Evolutionary conservation across 2,888 invertebrate species (phyloP).

Genomic region (Aphidius colemani): DNA sequence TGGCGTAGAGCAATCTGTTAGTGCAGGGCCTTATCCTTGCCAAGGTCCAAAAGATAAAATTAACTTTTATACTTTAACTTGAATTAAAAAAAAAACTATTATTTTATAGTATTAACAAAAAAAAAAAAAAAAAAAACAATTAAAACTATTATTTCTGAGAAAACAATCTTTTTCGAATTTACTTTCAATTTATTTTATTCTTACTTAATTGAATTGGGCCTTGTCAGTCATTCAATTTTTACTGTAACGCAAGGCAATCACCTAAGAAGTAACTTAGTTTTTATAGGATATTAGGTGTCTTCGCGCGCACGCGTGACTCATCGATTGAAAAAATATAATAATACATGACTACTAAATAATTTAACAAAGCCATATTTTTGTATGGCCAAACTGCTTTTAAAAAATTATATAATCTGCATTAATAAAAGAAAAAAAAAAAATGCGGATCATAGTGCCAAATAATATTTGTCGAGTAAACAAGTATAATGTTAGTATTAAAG

Average conservation of each 20-base stretch:
- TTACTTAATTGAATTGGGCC: conserved; percentile 17
- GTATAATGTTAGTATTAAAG: too few relatives aligned
- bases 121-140: neutral
- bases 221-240: conserved; percentile 47
- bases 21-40: conserved; percentile 60
- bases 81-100: too few relatives aligned
- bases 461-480: too few relatives aligned
- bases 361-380: conserved; percentile 47
- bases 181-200: too few relatives aligned
- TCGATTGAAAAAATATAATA: too few relatives aligned
- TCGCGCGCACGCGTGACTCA: conserved; percentile 34
- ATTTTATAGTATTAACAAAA: neutral
- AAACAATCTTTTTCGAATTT: too few relatives aligned
- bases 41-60: conserved; percentile 29
- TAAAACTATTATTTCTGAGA: too few relatives aligned
- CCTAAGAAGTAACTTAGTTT: conserved; percentile 60
- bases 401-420: conserved; percentile 22
- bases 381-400: conserved; percentile 39
- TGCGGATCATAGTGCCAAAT: conserved; percentile 34
- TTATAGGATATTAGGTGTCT: conserved; percentile 59
- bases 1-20: conserved; percentile 59
- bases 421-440: conserved; percentile 23
- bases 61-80: conserved; percentile 19
- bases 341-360: conserved; percentile 30
- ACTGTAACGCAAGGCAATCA: conserved; percentile 60